Conservation (phyloP, 2,888 invertebrate species). For the Cheilosia vulpina region DNA sequence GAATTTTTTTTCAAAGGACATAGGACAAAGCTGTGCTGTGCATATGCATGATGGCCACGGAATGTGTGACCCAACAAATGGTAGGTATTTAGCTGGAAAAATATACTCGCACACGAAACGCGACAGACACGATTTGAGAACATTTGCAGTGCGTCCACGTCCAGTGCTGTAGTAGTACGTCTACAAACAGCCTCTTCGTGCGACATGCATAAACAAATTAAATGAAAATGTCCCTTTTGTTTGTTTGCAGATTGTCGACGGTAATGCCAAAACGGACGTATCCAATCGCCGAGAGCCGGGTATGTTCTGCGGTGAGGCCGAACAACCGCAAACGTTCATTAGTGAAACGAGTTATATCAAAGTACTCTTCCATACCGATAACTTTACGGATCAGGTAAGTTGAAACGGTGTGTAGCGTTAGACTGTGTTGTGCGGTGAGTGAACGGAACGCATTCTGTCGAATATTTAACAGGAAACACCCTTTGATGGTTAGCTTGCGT, state of each 20-base stretch:
- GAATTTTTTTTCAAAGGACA: no score
- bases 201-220: conserved; percentile 18
- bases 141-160: no score
- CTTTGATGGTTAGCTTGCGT: conserved; percentile 31
- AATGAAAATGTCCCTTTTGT: conserved; percentile 40
- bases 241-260: conserved; percentile 91
- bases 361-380: conserved; percentile 95
- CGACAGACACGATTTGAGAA: no score
- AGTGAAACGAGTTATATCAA: conserved; percentile 97
- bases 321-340: conserved; percentile 96
- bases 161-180: background rate
- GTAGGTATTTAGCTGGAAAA: no score
- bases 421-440: conserved; percentile 7
- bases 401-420: background rate
- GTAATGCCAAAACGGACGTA: conserved; percentile 94
- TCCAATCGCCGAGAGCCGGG: conserved; percentile 95
- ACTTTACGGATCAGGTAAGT: conserved; percentile 92
- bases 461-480: conserved; percentile 57
- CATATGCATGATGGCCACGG: no score
- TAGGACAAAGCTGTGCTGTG: no score
- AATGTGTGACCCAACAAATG: no score
- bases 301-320: conserved; percentile 96
- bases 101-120: no score
- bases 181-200: background rate
- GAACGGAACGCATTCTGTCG: conserved; percentile 3